Evolutionary conservation across 2,113 vertebrate genomes (phyloP), one percentile per base, ranked within the genome.

Genomic region (Nycticebus coucang): DNA sequence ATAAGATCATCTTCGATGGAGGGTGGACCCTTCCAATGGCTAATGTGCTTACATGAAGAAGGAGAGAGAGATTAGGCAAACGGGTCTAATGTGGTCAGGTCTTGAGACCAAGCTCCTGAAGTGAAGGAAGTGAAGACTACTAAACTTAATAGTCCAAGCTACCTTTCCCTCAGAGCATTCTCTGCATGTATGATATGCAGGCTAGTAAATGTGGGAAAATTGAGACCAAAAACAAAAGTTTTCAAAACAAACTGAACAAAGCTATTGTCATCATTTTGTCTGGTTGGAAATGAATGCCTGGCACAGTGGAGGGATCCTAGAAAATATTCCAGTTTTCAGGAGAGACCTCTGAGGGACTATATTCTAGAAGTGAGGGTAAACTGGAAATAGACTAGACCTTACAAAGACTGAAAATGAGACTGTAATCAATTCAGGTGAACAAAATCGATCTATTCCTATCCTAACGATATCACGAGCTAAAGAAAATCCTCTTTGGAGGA

Each of bases 1-100:
- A 75, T 50, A 50, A 87, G 21, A 53, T 87, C 19, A 45, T 53
- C 45, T 66, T 17, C 4, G 5, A n/a, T 45, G 68, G 68, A 60
- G 37, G 0, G 1, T 53, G 24, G 24, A 1, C 24, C 50, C 6
- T 17, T 28, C 68, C 81, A 74, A 5, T 2, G 33, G 11, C 0
- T 50, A 50, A 17, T 33, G n/a, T 68, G 35, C 59, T 59, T 75
- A 26, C 26, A 41, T 30, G 55, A 41, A 11, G 11, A 64, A 80
- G 2, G n/a, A 79, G 10, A 59, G 55, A 66, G 19, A 69, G 6
- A 45, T 59, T 26, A 79, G 81, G 45, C 9, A 12, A 28, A 17
- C 37, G 57, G 21, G 26, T 37, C 12, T 7, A 28, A 35, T 24
- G 26, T 15, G 37, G 3, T 24, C 71, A 66, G 69, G 26, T 24